A percentile compares a stretch with the other conserved stretches of the same genome.
Conservation (phyloP, 2,113 vertebrate genomes). For the Ascaphus truei region DNA sequence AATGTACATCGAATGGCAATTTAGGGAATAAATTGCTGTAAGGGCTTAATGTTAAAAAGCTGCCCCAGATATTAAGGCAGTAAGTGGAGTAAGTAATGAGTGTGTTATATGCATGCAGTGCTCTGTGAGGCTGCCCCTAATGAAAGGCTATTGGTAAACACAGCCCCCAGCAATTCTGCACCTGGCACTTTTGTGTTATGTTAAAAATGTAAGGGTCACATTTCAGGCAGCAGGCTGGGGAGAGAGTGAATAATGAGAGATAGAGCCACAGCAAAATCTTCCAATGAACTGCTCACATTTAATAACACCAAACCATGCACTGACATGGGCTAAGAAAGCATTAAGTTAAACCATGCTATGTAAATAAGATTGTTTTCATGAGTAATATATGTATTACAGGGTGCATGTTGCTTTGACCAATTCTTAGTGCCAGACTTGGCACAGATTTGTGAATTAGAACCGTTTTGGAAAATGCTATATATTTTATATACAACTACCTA, state of each 20-base stretch:
- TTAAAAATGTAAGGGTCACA: constrained; percentile 17
- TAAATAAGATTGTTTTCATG: not conserved
- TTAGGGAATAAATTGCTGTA: not conserved
- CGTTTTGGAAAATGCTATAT: not conserved
- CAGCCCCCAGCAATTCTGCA: constrained; percentile 16
- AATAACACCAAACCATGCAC: too few relatives aligned
- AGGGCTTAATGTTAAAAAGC: not conserved
- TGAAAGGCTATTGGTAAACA: constrained; percentile 22
- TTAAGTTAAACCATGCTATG: not conserved
- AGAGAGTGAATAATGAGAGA: constrained; percentile 6
- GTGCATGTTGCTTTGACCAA: not conserved
- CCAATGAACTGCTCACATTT: not conserved
- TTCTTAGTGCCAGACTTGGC: not conserved
- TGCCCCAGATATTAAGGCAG: too few relatives aligned
- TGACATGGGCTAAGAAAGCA: not conserved
- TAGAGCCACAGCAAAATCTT: not conserved
- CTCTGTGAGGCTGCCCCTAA: not conserved
- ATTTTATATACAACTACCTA: not conserved
- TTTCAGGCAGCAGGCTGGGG: constrained; percentile 7
- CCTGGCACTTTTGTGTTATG: constrained; percentile 21
- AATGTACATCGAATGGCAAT: not conserved
- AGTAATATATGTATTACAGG: not conserved
- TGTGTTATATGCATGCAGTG: not conserved
- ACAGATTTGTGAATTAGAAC: not conserved
- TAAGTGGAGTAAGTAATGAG: constrained; percentile 10